Base-by-base conservation (phyloP, 2,113 vertebrate species). In the Acanthochromis polyacanthus region DNA sequence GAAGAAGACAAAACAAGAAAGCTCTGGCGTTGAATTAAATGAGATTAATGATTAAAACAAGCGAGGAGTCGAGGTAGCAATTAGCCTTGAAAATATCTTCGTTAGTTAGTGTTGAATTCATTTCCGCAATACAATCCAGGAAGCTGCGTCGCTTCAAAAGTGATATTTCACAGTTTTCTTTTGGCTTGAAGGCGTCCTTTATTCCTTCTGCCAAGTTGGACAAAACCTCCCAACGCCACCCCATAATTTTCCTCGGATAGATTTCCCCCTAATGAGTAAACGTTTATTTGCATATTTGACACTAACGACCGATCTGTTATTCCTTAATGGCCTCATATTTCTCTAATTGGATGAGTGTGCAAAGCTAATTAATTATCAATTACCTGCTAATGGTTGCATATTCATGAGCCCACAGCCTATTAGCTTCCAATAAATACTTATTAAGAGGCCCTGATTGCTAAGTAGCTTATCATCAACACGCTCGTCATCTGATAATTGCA, bases 351-450 rank as follows among this genome's bases (percentile, higher is more conserved):
- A 79, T 64, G 81, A 86, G 86, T 73, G 75, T 85, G 86, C 73
- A 46, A 73, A 71, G 78, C 86, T 90, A 92, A 93, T 93, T 93
- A 93, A 92, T 91, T 77, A 92, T 68, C 86, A 90, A 91, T 92
- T 92, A 92, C 75, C 80, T 71, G 75, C 88, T 91, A 92, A 93
- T 86, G 86, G 88, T 48, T 74, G 84, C 79, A 87, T 88, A 86
- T 91, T 87, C 84, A 91, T 75, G 75, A 91, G 86, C 78, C 83
- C 71, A 61, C 74, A 78, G 84, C 73, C 83, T 75, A 83, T 91
- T 92, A 92, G 86, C 85, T 77, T 68, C 82, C 71, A 89, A 90
- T 90, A 90, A 91, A 90, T 89, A 87, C 84, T 89, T 90, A 87
- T 89, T 90, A 91, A 52, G 73, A 73, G 64, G 71, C 80, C 64